Percentiles rank a stretch among this genome's conserved stretches.
Conservation (phyloP, 2,888 invertebrate genomes). For the Heterodera filipjevi region DNA sequence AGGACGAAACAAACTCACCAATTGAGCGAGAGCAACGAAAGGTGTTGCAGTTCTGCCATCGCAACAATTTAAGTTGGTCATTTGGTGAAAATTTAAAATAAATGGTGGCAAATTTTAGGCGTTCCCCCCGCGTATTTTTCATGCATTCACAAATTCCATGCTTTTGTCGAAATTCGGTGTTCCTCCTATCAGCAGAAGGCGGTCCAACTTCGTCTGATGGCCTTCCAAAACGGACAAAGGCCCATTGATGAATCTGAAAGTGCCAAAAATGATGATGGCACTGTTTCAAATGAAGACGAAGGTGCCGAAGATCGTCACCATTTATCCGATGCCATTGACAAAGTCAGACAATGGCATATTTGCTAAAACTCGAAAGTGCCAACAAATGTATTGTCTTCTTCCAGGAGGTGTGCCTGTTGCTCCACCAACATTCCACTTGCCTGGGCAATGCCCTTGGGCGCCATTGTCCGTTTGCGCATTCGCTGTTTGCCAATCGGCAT, state of each 20-base stretch:
- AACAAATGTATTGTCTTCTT: background rate
- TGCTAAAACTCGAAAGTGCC: background rate
- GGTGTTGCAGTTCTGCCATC: constrained; percentile 15
- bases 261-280: background rate
- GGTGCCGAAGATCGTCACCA: background rate
- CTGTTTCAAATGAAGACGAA: background rate
- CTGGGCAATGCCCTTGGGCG: constrained; percentile 42
- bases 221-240: background rate
- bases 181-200: constrained; percentile 48
- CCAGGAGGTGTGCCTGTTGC: constrained; percentile 39
- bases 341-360: constrained; percentile 11
- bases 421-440: constrained; percentile 45
- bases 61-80: constrained; percentile 10
- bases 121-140: constrained; percentile 27
- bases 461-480: constrained; percentile 41
- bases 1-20: background rate
- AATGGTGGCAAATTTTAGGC: background rate
- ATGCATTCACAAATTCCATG: constrained; percentile 48
- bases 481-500: constrained; percentile 43
- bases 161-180: constrained; percentile 48
- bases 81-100: background rate
- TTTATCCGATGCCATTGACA: background rate
- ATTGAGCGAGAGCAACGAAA: background rate
- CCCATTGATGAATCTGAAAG: background rate
- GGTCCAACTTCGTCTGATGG: constrained; percentile 30